Evolutionary conservation across 2,888 invertebrate species (phyloP).

Genomic region (Mimas tiliae): DNA sequence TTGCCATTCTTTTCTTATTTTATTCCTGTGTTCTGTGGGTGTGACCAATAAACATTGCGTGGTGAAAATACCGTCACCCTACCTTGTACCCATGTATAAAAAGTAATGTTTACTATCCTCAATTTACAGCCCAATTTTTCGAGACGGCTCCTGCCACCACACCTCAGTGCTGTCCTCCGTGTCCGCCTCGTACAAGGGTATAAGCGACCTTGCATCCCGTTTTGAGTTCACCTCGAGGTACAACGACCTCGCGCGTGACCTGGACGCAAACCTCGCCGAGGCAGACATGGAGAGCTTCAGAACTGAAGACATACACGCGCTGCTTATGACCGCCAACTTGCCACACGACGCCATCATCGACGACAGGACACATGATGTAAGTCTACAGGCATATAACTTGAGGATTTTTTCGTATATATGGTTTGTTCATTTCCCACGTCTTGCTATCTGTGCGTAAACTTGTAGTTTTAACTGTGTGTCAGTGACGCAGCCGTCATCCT

Average conservation of each 20-base stretch:
- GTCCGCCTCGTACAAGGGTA: slow-evolving; percentile 91
- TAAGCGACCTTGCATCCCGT: slow-evolving; percentile 83
- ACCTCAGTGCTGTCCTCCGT: slow-evolving; percentile 92
- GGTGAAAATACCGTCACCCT: too few relatives aligned
- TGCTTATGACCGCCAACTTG: slow-evolving; percentile 89
- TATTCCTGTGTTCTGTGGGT: too few relatives aligned
- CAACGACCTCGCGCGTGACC: slow-evolving; percentile 93
- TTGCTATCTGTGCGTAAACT: too few relatives aligned
- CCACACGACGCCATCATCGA: slow-evolving; percentile 86
- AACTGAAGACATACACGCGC: slow-evolving; percentile 95
- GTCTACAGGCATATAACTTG: slow-evolving; percentile 40
- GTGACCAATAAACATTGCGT: too few relatives aligned
- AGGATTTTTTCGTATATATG: too few relatives aligned
- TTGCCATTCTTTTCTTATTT: too few relatives aligned
- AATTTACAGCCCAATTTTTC: slow-evolving; percentile 87
- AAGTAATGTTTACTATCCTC: slow-evolving; percentile 31
- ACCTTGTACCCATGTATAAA: background rate
- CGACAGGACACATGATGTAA: slow-evolving; percentile 80
- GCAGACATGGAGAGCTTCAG: slow-evolving; percentile 98
- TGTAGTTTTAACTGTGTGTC: too few relatives aligned
- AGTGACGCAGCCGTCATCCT: too few relatives aligned
- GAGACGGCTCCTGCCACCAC: slow-evolving; percentile 92
- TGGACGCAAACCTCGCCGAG: slow-evolving; percentile 96
- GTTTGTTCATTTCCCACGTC: too few relatives aligned
- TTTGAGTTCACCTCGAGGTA: slow-evolving; percentile 87